These are phyloP conservation scores for Craseonycteris thonglongyai DNA, from an alignment of 2,113 vertebrate species.

Conservation along the genomic window DNA sequence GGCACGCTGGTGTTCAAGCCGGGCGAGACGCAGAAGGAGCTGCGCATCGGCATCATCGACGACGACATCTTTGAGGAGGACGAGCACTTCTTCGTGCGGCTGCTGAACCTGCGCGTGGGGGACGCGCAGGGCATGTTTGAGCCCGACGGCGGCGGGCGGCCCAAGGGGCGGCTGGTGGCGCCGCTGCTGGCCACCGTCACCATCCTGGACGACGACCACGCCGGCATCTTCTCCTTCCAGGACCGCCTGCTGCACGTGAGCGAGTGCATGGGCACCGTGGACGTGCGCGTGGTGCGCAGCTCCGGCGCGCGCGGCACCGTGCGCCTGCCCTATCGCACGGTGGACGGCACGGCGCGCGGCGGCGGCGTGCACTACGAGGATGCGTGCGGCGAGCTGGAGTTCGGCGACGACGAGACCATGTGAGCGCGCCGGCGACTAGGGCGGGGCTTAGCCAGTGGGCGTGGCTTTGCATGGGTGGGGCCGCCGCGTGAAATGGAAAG, in stretches of 20 bases:
- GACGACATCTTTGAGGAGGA: constrained; percentile 99
- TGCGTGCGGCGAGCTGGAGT: constrained; percentile 90
- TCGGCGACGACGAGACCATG: constrained; percentile 93
- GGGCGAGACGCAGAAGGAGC: constrained; percentile 81
- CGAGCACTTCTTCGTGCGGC: constrained; percentile 96
- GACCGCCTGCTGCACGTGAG: constrained; percentile 88
- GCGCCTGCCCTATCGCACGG: constrained; percentile 90
- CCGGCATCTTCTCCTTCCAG: constrained; percentile 94
- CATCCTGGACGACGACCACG: constrained; percentile 97
- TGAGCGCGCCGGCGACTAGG: constrained; percentile 73
- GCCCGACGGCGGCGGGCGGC: constrained; percentile 83
- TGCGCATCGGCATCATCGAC: constrained; percentile 94
- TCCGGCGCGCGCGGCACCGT: constrained; percentile 95
- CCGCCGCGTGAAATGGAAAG: neutral
- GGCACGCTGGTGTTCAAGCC: constrained; percentile 83
- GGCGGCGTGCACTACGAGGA: constrained; percentile 93
- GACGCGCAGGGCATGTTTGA: constrained; percentile 96
- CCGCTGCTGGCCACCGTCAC: constrained; percentile 92
- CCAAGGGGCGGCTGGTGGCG: constrained; percentile 87
- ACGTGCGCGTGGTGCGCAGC: constrained; percentile 90
- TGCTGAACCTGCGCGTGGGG: constrained; percentile 92
- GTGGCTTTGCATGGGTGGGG: neutral
- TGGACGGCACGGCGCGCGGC: constrained; percentile 87
- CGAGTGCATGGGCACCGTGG: constrained; percentile 94
- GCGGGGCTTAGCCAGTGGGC: neutral